Base-by-base conservation (phyloP, 1,140 invertebrate genomes). In the Bilobella aurantiaca region DNA sequence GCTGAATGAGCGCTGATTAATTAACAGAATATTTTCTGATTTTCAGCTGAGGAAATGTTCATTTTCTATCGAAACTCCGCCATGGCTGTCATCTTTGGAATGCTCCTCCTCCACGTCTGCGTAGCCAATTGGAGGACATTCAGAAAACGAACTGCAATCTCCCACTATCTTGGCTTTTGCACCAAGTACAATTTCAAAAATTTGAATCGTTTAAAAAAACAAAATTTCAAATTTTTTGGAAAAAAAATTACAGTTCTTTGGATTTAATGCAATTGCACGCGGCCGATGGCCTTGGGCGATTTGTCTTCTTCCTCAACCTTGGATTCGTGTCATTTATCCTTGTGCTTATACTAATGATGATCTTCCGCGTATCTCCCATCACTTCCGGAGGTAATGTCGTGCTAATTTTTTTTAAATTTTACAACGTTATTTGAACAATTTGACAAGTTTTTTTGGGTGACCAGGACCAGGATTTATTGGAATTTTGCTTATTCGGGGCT, bases 21-120 rank as follows among this genome's bases (percentile, higher is more conserved):
- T 53, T 53, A 5, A 23, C 49, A 18, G 5, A 5, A 5, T 53
- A 8, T 5, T 53, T 53, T 8, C 21, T 53, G 3, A 12, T n/a
- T 53, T 53, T 53, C 49, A 53, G 49, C 49, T 53, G 49, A 53
- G 23, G 49, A 53, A 53, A 53, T 53, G 49, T 53, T 16, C 23
- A 53, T 53, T 14, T 53, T 53, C 49, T 53, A 53, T 53, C 49
- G 49, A 23, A 53, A 53, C 49, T 53, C 12, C 3, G 49, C 12
- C 14, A 53, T 53, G 49, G 49, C 23, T 23, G 49, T 53, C 3
- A 53, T 53, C 5, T 53, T 53, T 53, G 49, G 8, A 23, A 16
- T 23, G 23, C 49, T 53, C 23, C 49, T 53, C 12, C 49, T 53
- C 21, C 49, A 53, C 23, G 25, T 23, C 21, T 53, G 49, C 25